Percentiles rank a stretch among this genome's conserved stretches.
Evolutionary conservation across 2,888 invertebrate genomes (phyloP).

Genomic region (Pogonocherus hispidulus): DNA sequence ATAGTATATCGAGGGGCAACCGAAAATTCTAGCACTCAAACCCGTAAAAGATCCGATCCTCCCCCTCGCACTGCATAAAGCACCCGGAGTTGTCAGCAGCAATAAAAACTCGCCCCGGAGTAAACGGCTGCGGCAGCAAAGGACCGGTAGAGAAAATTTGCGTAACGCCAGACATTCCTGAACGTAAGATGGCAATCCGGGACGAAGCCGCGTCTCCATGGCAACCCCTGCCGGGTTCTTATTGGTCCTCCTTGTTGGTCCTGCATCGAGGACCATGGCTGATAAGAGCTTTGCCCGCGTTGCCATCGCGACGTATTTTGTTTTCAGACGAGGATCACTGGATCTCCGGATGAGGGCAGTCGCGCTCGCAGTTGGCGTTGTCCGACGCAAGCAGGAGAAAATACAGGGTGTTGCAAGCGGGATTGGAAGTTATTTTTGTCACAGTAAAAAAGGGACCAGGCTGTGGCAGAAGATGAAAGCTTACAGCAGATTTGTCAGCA

Average conservation of each 20-base stretch:
- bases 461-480: too few species aligned
- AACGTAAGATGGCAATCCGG: constrained; percentile 59
- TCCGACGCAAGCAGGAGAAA: too few species aligned
- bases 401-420: too few species aligned
- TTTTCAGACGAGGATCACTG: constrained; percentile 24
- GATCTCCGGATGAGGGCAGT: too few species aligned
- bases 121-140: not conserved
- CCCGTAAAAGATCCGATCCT: not conserved
- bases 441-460: too few species aligned
- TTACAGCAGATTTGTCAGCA: too few species aligned
- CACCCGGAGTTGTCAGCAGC: not conserved
- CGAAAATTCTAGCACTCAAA: too few species aligned
- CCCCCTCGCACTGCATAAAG: constrained; percentile 21
- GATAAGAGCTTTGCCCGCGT: constrained; percentile 27
- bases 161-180: constrained; percentile 47
- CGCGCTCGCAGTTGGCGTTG: too few species aligned
- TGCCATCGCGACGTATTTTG: constrained; percentile 40
- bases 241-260: constrained; percentile 57
- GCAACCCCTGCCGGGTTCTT: constrained; percentile 62
- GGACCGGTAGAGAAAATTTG: constrained; percentile 33
- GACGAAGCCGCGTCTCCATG: constrained; percentile 61
- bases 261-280: constrained; percentile 32
- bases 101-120: not conserved
- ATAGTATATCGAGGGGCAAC: too few species aligned
- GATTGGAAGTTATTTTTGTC: too few species aligned